Conservation (phyloP, 2,113 vertebrate genomes). For the Ciconia maguari region DNA sequence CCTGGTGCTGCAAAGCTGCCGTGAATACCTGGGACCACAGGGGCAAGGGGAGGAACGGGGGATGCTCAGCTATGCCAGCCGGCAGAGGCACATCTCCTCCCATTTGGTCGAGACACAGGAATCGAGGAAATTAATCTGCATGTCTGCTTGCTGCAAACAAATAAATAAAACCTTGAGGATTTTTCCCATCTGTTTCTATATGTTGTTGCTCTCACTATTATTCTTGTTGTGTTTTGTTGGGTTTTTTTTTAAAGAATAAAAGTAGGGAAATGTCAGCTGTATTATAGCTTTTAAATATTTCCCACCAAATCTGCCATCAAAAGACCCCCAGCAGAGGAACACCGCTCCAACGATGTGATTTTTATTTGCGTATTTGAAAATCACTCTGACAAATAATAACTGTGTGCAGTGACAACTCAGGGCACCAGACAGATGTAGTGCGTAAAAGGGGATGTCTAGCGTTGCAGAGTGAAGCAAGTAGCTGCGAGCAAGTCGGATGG, state of each 20-base stretch:
- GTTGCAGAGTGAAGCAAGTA: neutral
- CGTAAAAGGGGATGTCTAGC: neutral
- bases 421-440: neutral
- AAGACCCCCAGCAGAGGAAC: neutral
- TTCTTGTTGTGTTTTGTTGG: neutral
- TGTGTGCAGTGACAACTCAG: neutral
- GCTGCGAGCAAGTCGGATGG: neutral
- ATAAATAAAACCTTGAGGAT: conserved; percentile 49
- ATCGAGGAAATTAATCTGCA: conserved; percentile 14
- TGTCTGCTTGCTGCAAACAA: conserved; percentile 27
- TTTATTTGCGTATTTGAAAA: neutral
- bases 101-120: neutral
- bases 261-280: neutral
- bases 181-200: conserved; percentile 44
- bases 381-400: neutral
- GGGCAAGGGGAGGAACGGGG: neutral
- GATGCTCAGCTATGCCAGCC: neutral
- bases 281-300: neutral
- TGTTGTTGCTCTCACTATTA: conserved; percentile 11
- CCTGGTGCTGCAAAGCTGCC: neutral
- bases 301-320: neutral
- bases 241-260: neutral
- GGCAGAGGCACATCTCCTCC: neutral
- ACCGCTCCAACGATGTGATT: neutral
- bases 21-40: neutral